Base-by-base conservation (phyloP, 2,113 vertebrate genomes). In the Petaurus breviceps region DNA sequence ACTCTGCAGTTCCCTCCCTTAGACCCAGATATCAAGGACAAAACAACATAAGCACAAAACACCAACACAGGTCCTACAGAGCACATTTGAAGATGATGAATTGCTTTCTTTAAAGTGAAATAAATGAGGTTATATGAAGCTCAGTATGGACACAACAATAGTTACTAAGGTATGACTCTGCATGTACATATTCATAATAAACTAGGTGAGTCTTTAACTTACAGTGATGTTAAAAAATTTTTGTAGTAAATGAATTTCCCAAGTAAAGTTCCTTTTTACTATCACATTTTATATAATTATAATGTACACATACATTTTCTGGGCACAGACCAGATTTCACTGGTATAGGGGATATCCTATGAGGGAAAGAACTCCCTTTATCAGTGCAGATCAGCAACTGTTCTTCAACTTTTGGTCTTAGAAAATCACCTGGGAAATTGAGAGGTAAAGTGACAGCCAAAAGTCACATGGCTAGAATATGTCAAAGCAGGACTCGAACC, bases 381-480 rank as follows among this genome's bases (percentile, higher is more conserved):
- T 84, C 16, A 84, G n/a, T 84, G 37, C 68, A 43, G n/a, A 2
- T 43, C 68, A 84, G n/a, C 19, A 43, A 84, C 68, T 22, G 5
- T 43, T 16, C n/a, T 84, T 84, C 68, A 84, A 23, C 43, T 43
- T 84, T 43, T 84, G 43, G n/a, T 43, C 68, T 84, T 84, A 23
- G 68, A 84, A 84, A 84, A 16, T 43, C 68, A 43, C n/a, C 68
- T 43, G n/a, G 68, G 25, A 37, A 77, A 77, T 43, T 84, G n/a
- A 84, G n/a, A 84, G 19, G 6, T 84, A 8, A 43, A 84, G 16
- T n/a, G 37, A 84, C 19, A 0, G 5, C 3, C 50, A 14, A 0
- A 46, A 25, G 47, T 37, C 31, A 8, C 9, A 4, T 28, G 47
- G 90, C 54, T 0, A 4, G 28, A 0, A 10, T 7, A 8, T 0